Percentiles rank a stretch among this genome's conserved stretches.
Conservation (phyloP, 2,113 vertebrate species). For the Accipiter virgatus region DNA sequence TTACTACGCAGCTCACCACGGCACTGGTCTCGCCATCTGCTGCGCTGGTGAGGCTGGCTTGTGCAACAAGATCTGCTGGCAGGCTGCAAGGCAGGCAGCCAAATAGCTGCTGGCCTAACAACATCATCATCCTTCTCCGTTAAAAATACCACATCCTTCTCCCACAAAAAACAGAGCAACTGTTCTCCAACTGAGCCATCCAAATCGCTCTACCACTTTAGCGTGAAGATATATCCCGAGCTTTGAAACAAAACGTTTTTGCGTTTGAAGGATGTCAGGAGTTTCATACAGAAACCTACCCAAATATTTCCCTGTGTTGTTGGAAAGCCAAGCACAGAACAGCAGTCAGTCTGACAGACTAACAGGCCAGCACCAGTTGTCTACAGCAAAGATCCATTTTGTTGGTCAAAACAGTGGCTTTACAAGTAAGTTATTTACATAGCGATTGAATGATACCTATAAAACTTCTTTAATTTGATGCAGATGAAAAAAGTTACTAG, state of each 20-base stretch:
- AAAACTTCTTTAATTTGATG: background rate
- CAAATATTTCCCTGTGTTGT: background rate
- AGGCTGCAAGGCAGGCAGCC: conserved; percentile 7
- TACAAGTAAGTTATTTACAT: background rate
- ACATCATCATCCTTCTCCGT: background rate
- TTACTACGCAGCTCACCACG: background rate
- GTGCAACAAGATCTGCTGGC: background rate
- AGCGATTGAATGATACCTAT: background rate
- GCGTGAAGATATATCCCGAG: background rate
- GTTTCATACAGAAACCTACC: background rate
- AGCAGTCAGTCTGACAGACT: background rate
- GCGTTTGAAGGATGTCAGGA: background rate
- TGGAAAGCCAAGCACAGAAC: background rate
- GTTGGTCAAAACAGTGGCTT: background rate
- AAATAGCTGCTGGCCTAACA: conserved; percentile 12
- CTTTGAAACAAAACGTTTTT: background rate
- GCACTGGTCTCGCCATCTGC: background rate
- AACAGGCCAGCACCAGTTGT: background rate
- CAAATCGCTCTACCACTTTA: background rate
- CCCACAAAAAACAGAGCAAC: background rate
- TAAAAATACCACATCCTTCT: background rate
- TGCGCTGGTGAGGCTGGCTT: background rate
- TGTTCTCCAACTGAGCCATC: background rate
- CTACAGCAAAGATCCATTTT: background rate
- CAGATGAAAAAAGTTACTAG: background rate